A percentile compares a stretch with the other conserved stretches of the same genome.
phyloP scores from a whole-genome alignment of 2,797 vertebrate species.

The Hoplostethus atlanticus region DNA sequence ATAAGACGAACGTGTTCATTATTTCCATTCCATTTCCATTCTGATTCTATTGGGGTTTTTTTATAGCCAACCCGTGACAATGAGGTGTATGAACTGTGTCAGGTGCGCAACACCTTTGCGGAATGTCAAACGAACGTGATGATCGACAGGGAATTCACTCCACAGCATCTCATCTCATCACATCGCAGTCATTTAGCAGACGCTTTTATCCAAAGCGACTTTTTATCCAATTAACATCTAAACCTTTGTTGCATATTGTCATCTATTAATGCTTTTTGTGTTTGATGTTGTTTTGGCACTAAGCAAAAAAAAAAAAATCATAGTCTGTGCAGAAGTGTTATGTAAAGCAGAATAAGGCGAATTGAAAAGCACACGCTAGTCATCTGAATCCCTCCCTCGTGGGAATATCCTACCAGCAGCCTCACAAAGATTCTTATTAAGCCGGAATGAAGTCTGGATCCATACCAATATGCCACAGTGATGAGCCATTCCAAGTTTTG shows the following conservation, averaged over 20 bases:
- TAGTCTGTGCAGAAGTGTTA: slow-evolving; percentile 20
- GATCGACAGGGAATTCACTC: slow-evolving; percentile 3
- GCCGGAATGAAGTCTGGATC: slow-evolving; percentile 57
- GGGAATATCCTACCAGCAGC: slow-evolving; percentile 36
- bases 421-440: slow-evolving; percentile 57
- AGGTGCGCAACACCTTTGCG: slow-evolving; percentile 25
- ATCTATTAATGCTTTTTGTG: slow-evolving; percentile 15
- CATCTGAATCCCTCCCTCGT: slow-evolving; percentile 36
- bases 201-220: too few species aligned
- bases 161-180: not conserved
- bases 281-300: slow-evolving; percentile 25
- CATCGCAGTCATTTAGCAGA: too few species aligned
- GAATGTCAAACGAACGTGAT: slow-evolving; percentile 1
- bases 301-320: slow-evolving; percentile 14
- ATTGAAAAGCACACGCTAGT: slow-evolving; percentile 30
- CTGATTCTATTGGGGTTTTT: slow-evolving; percentile 14
- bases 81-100: not conserved
- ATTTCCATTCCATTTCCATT: slow-evolving; percentile 24
- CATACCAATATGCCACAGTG: slow-evolving; percentile 41
- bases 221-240: slow-evolving; percentile 30
- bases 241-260: slow-evolving; percentile 34
- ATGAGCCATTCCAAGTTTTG: slow-evolving; percentile 59
- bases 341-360: slow-evolving; percentile 32
- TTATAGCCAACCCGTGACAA: slow-evolving; percentile 18
- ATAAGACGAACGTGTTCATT: slow-evolving; percentile 55